These are phyloP conservation scores for Numenius arquata DNA, from an alignment of 2,113 vertebrate genomes.

Conservation along the genomic window DNA sequence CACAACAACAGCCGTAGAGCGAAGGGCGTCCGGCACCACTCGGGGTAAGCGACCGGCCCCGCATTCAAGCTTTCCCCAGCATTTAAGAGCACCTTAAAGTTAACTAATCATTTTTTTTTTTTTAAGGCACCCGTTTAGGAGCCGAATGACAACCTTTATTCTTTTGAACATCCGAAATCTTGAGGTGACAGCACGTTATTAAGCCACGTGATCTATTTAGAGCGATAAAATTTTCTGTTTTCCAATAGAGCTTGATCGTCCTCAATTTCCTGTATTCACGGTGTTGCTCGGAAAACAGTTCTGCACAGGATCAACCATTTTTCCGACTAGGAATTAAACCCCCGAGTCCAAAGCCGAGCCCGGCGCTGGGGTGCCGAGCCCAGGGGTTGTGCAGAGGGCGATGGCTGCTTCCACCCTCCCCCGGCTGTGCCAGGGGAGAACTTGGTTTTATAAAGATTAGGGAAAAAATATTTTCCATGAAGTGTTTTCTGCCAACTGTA, in stretches of 20 bases:
- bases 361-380: background rate
- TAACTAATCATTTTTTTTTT: too few species aligned
- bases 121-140: background rate
- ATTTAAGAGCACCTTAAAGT: background rate
- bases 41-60: background rate
- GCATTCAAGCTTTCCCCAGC: rapidly evolving
- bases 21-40: rapidly evolving
- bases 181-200: background rate
- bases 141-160: background rate
- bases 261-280: background rate
- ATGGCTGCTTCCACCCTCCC: background rate
- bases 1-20: background rate
- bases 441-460: background rate
- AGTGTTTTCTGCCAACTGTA: background rate
- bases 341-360: background rate
- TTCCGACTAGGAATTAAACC: background rate
- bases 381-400: background rate
- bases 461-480: background rate
- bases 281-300: background rate
- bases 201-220: background rate
- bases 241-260: background rate
- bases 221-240: rapidly evolving
- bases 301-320: background rate
- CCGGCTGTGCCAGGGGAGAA: background rate
- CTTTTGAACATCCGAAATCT: background rate